Base-by-base conservation (phyloP, 2,113 vertebrate species). In the Eurystomus gularis region DNA sequence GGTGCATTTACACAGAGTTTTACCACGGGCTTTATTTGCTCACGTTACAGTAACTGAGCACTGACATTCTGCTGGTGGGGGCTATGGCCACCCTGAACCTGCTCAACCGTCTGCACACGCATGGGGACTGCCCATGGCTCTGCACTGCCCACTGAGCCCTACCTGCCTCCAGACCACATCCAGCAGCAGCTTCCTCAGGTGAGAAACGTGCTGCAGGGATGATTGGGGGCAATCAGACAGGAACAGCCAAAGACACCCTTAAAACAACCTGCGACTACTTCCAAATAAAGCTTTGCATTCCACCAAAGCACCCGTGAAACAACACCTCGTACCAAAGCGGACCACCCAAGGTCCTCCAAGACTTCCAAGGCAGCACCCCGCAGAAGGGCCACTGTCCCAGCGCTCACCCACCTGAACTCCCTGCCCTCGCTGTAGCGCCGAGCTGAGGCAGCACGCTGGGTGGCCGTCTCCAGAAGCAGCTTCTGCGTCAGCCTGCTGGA, bases 401-500 rank as follows among this genome's bases (percentile, higher is more conserved):
- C 4, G 6, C 55, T 75, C 69, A 86, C 98, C 97, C 98, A 99
- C 99, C 99, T 99, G 99, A 98, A 98, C 97, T 99, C 99, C 86
- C 98, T 98, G 71, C 98, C 98, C 92, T 99, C 99, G 80, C 98
- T 98, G 98, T 98, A 98, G 94, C 99, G 98, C 49, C 98, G 97
- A 40, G 97, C 97, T 3, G 86, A 97, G 73, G 98, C 94, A 13
- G 98, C 98, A 3, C 98, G 98, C 29, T 98, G 99, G 2, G 98
- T 94, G 6, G 98, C 97, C 0, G 98, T 98, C 97, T 99, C 99
- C 98, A 98, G 97, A 2, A 99, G 98, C 85, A 99, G 98, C 97
- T 99, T 99, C 98, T 99, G 98, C 2, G 99, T 98, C 44, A 99
- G 98, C 93, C 98, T 97, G 94, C 96, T 97, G 60, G 98, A 98